Base-by-base conservation (phyloP, 2,797 vertebrate genomes). In the Phyllotis vaccarum region DNA sequence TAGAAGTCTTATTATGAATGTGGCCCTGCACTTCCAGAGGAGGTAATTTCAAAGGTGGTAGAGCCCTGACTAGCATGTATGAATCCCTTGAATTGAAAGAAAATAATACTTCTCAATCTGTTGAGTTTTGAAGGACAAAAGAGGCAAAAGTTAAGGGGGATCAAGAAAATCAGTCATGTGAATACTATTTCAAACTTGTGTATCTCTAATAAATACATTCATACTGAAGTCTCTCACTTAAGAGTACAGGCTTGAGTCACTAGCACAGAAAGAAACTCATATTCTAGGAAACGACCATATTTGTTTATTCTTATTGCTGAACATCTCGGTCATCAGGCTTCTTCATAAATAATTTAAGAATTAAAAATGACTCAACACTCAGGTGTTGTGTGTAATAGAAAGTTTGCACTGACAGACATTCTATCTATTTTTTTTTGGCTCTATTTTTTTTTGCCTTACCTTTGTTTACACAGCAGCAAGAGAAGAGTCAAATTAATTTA, bases 271-370 rank as follows among this genome's bases (percentile, higher is more conserved):
- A 92, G 54, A n/a, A 80, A 83, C 29, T 13, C 6, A 58, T n/a
- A 40, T 3, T 27, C 10, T 64, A 86, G 2, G 2, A 27, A 27
- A 62, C 13, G 2, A 31, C 29, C 13, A 58, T 10, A 82, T 92
- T 86, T 96, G 12, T 94, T 80, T 34, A 24, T 81, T 43, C 22
- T 37, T 76, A 8, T n/a, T 89, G 2, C 6, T 78, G 58, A 90
- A 72, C 27, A 46, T 82, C 37, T 78, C 22, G 85, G 5, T 88
- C 31, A 43, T 81, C 22, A 19, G 29, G 29, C 9, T 92, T 93
- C 49, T 89, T 92, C 83, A 64, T 31, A 64, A 89, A 52, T 22
- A 79, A 54, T 49, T 86, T 80, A 60, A 75, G 95, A 95, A 90
- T 0, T 31, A 40, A 86, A 31, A 87, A 49, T 75, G 3, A 54